phyloP scores from a whole-genome alignment of 2,888 invertebrate genomes.

The Celastrina argiolus region DNA sequence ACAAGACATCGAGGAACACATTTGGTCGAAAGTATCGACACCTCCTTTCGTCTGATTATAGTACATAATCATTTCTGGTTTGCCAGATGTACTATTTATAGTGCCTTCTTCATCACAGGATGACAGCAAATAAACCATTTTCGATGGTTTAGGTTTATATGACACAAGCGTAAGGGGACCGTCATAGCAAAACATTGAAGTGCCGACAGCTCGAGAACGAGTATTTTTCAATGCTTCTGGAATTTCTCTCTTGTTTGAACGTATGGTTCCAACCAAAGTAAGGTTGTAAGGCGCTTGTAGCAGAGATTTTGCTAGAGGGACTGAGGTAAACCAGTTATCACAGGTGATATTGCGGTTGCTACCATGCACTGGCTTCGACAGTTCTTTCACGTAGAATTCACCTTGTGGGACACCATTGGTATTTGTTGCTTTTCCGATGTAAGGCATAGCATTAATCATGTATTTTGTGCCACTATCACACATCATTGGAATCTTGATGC shows the following conservation, averaged over 20 bases:
- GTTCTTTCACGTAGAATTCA: slow-evolving; percentile 29
- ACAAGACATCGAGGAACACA: too few relatives aligned
- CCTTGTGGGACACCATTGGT: slow-evolving; percentile 36
- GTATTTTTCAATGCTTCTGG: slow-evolving; percentile 36
- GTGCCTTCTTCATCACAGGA: slow-evolving; percentile 35
- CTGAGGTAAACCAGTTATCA: slow-evolving; percentile 45
- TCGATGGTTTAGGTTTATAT: slow-evolving; percentile 27
- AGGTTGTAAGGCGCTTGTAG: slow-evolving; percentile 40
- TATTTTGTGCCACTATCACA: slow-evolving; percentile 38
- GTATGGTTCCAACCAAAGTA: slow-evolving; percentile 40
- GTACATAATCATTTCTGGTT: slow-evolving; percentile 28
- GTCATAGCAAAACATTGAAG: slow-evolving; percentile 36
- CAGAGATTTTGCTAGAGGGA: slow-evolving; percentile 38
- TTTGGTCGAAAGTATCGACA: too few relatives aligned
- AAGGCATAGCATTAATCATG: slow-evolving; percentile 39
- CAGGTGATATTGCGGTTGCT: slow-evolving; percentile 25
- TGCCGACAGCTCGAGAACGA: slow-evolving; percentile 34
- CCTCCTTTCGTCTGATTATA: too few relatives aligned
- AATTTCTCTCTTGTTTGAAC: slow-evolving; percentile 45
- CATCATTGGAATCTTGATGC: slow-evolving; percentile 40
- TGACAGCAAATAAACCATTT: slow-evolving; percentile 34
- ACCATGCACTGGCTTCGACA: slow-evolving; percentile 26
- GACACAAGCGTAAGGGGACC: too few relatives aligned
- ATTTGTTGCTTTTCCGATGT: slow-evolving; percentile 38
- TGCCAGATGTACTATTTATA: slow-evolving; percentile 25